Conservation (phyloP, 2,113 vertebrate species). For the Psephotus haematonotus region DNA sequence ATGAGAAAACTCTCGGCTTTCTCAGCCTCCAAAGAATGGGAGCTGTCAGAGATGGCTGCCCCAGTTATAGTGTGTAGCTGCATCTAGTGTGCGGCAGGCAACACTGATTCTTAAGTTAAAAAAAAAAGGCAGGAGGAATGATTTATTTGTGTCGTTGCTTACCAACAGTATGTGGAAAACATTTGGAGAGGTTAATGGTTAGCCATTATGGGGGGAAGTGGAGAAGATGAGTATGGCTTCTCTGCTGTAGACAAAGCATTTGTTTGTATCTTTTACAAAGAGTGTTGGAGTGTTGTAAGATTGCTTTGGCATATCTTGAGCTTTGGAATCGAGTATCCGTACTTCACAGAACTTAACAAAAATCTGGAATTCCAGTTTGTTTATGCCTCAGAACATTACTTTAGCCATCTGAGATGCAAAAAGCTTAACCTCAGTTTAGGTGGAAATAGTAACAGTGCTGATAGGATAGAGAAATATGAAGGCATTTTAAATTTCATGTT, state of each 20-base stretch:
- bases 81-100: neutral
- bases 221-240: neutral
- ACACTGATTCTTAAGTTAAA: neutral
- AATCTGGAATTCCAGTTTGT: neutral
- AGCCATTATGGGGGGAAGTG: neutral
- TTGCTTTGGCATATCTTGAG: neutral
- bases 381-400: neutral
- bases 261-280: neutral
- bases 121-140: neutral
- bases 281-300: neutral
- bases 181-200: conserved; percentile 2
- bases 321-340: neutral
- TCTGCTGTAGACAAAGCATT: neutral
- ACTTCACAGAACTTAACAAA: neutral
- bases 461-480: neutral
- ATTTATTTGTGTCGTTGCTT: neutral
- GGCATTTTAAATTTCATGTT: neutral
- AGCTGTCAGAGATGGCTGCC: neutral
- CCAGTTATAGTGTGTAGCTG: neutral
- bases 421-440: neutral
- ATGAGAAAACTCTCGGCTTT: neutral
- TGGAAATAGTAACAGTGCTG: neutral
- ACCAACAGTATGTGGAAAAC: neutral
- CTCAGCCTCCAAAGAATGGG: neutral
- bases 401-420: neutral